Evolutionary conservation across 1,140 invertebrate genomes (phyloP), one percentile per base, ranked within the genome.

Genomic region (Heliconius hewitsoni): DNA sequence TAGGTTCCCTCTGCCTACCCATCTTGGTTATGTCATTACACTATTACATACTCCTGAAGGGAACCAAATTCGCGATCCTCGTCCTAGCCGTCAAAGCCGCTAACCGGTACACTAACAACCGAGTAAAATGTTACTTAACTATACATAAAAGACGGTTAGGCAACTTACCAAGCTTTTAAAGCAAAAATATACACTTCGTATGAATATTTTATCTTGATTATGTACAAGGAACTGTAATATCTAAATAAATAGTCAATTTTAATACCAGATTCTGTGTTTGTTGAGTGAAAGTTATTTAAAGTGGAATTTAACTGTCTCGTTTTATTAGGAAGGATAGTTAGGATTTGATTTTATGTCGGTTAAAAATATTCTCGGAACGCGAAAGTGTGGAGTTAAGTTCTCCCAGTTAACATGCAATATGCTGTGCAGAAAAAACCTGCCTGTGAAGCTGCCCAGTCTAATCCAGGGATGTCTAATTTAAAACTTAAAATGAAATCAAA

Each of bases 181-280:
- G 60, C 60, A 30, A 66, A 66, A 66, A 30, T 66, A 66, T 66
- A 66, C 60, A 66, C 19, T 23, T 30, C 11, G 11, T 66, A 66
- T 66, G 50, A 75, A 66, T 75, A 66, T 75, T 75, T 75, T 16
- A 75, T 18, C 74, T 75, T 50, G 18, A 66, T 66, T 60, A 39
- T 42, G n/a, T n/a, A 75, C 74, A 23, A 66, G 74, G 74, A 75
- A 75, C 74, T 75, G 11, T 39, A 37, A 2, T 34, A 75, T 13
- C 55, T 42, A 39, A 13, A 34, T 75, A 75, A 75, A 75, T 52
- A 75, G 11, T 66, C 37, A 19, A 39, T 23, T 75, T 75, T 75
- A 75, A 66, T 30, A 75, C 37, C 39, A 73, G 39, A 73, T 73
- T 27, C 37, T 73, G 16, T 46, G 13, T 37, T 34, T 11, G 74